Percentiles rank a stretch among this genome's conserved stretches.
These are phyloP conservation scores for Sebastes oblongus DNA, from an alignment of 2,797 vertebrate species.

Conservation along the genomic window DNA sequence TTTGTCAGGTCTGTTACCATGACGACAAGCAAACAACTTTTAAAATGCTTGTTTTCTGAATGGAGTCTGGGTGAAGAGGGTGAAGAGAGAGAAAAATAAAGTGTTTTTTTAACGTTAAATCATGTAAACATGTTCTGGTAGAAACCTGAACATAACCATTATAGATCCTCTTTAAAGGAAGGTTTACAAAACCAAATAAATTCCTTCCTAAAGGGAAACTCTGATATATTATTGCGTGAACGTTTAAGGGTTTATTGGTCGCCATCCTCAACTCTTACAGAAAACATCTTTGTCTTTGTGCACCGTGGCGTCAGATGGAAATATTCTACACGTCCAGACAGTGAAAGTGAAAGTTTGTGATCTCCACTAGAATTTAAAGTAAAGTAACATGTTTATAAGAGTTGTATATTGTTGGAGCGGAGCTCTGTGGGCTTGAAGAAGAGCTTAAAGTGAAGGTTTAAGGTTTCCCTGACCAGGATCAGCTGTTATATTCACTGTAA, in stretches of 20 bases:
- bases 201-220: background rate
- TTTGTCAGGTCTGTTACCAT: no score
- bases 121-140: no score
- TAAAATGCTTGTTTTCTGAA: no score
- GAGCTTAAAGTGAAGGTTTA: slow-evolving; percentile 4
- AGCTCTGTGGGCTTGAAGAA: background rate
- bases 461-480: background rate
- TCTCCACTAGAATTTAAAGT: background rate
- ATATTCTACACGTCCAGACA: background rate
- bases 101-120: no score
- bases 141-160: no score
- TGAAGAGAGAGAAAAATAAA: no score
- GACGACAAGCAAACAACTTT: no score
- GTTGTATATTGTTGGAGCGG: rapidly evolving
- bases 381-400: background rate
- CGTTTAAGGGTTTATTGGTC: background rate
- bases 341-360: background rate
- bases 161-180: no score
- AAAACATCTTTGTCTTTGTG: background rate
- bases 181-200: background rate
- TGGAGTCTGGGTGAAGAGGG: no score
- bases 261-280: background rate
- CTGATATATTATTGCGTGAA: background rate
- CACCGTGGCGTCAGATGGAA: background rate
- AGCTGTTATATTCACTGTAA: background rate